These are phyloP conservation scores for Ceyx cyanopectus DNA, from an alignment of 2,113 vertebrate genomes.

Conservation along the genomic window DNA sequence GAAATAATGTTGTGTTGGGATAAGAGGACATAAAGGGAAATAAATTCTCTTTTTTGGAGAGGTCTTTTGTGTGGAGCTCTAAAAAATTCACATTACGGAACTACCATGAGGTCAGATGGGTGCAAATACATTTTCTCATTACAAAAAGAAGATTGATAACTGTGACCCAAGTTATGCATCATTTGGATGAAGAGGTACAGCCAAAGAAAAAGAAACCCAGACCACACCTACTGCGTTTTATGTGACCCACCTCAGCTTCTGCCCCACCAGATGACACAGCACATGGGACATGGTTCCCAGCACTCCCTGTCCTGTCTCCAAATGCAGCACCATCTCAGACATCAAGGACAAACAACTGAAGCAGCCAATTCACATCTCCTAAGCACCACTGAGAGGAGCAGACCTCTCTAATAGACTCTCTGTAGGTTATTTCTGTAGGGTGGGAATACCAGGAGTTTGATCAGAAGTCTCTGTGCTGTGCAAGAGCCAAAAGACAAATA, in stretches of 20 bases:
- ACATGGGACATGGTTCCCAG: background rate
- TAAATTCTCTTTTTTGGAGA: background rate
- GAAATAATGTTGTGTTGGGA: background rate
- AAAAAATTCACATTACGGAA: fast-evolving
- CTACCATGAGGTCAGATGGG: fast-evolving
- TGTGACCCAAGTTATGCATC: fast-evolving
- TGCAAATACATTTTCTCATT: background rate
- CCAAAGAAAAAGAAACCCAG: background rate
- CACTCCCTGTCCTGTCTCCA: background rate
- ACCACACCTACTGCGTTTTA: background rate
- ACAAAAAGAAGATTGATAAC: background rate
- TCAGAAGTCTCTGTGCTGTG: background rate
- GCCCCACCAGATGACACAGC: background rate
- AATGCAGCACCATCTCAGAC: fast-evolving
- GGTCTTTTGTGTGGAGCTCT: background rate
- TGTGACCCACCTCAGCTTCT: background rate
- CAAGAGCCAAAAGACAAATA: background rate
- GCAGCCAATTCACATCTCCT: background rate
- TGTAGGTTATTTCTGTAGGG: background rate
- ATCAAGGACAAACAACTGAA: background rate
- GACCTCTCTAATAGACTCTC: background rate
- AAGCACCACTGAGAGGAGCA: background rate
- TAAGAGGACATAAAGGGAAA: background rate
- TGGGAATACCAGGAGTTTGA: background rate
- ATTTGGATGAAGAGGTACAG: background rate